These are phyloP conservation scores for Drosophila cognata DNA, from an alignment of 2,888 invertebrate genomes.

Conservation along the genomic window DNA sequence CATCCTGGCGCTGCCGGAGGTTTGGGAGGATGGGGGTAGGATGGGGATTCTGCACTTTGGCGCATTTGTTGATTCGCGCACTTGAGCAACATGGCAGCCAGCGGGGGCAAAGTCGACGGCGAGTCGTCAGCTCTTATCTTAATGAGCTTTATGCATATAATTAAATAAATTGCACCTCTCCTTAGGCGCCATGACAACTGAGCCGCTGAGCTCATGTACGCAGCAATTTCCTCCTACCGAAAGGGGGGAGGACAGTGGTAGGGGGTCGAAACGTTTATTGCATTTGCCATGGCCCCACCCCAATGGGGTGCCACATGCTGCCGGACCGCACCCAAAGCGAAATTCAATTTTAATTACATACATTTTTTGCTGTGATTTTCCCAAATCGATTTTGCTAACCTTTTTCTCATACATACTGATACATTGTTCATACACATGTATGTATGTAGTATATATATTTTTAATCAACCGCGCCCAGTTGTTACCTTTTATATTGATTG, in stretches of 20 bases:
- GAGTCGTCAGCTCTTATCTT: constrained; percentile 81
- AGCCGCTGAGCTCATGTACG: constrained; percentile 32
- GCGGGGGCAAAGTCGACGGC: constrained; percentile 23
- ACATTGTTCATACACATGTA: constrained; percentile 22
- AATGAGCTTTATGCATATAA: constrained; percentile 84
- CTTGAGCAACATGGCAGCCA: constrained; percentile 63
- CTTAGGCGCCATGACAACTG: constrained; percentile 73
- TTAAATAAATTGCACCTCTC: constrained; percentile 83
- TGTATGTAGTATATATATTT: constrained; percentile 45
- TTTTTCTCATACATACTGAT: constrained; percentile 42
- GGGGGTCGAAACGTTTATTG: constrained; percentile 19
- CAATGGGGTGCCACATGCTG: constrained; percentile 48
- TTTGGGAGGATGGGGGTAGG: not conserved
- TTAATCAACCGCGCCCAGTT: constrained; percentile 82
- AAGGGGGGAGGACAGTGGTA: not conserved
- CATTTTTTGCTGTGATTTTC: constrained; percentile 47
- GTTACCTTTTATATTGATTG: constrained; percentile 58
- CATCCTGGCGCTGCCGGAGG: constrained; percentile 22
- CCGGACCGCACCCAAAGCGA: constrained; percentile 57
- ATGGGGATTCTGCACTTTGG: constrained; percentile 63
- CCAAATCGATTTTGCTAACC: constrained; percentile 71
- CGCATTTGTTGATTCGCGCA: constrained; percentile 79
- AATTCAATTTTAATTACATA: constrained; percentile 77
- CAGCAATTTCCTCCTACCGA: constrained; percentile 5
- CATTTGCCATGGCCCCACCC: constrained; percentile 52